Base-by-base conservation (phyloP, 2,888 invertebrate genomes). In the Eupithecia dodoneata region DNA sequence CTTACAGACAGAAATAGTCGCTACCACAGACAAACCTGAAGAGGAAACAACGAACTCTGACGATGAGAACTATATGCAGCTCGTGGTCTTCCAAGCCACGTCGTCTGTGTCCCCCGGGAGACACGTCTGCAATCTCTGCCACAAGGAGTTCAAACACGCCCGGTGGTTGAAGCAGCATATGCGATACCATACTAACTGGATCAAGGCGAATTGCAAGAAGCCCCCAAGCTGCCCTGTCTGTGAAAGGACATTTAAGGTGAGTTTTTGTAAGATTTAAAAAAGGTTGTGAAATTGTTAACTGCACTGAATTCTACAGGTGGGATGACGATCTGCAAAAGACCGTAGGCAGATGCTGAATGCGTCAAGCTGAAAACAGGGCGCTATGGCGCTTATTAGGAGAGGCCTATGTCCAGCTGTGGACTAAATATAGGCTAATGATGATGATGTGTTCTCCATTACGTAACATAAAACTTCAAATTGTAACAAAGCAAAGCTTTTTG, bases 131-230 rank as follows among this genome's bases (percentile, higher is more conserved):
- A 96, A 96, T 86, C 91, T 96, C 7, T 96, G 96, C 87, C 96
- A 95, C 73, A 96, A 96, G 81, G 96, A 96, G 87, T 96, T 96
- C 85, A 96, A 96, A 80, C 96, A 96, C 80, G 95, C 96, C 7
- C 93, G 96, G 72, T 96, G 96, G 92, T 89, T 96, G 12, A 96
- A 96, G 83, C 95, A 95, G 80, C 96, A 96, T 83, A 96, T 96
- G 96, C 89, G 96, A 41, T 96, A 95, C 0, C 96, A 96, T 81
- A 92, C 95, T 15, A 96, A 96, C 88, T 96, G 96, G 96, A 96
- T 96, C 82, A 95, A 95, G 83, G 96, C 96, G 0, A 96, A 96
- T 81, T 96, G 96, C 87, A 96, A 96, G 90, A 96, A 96, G 84
- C 96, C 96, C 42, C 96, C 96, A 2, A 96, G 95, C 89, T 96